A percentile compares a stretch with the other conserved stretches of the same genome.
Conservation (phyloP, 2,888 invertebrate species). For the Cactoblastis cactorum region DNA sequence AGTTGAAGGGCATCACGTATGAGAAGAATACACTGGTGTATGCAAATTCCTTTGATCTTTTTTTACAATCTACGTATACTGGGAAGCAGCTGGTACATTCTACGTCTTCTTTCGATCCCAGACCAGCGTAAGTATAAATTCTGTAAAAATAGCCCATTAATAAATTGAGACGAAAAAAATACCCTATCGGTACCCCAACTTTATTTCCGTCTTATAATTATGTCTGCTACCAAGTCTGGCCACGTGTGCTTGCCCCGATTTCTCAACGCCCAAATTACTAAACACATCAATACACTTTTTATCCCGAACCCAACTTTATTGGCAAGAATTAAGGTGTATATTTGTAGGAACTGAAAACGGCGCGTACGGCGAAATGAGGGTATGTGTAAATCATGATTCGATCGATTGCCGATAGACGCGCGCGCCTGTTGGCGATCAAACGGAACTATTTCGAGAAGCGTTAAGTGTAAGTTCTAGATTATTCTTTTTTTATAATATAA, state of each 20-base stretch:
- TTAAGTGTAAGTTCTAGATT: conserved; percentile 46
- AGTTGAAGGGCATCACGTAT: too few relatives aligned
- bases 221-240: conserved; percentile 34
- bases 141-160: background rate
- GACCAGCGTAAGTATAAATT: too few relatives aligned
- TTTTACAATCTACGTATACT: too few relatives aligned
- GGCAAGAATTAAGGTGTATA: background rate
- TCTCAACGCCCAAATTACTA: conserved; percentile 38
- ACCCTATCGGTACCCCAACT: conserved; percentile 12
- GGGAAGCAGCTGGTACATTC: too few relatives aligned
- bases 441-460: conserved; percentile 51
- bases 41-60: too few relatives aligned
- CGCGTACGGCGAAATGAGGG: conserved; percentile 25
- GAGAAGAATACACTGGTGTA: too few relatives aligned
- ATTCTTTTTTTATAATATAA: too few relatives aligned
- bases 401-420: conserved; percentile 59
- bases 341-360: background rate
- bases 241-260: conserved; percentile 42
- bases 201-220: conserved; percentile 26
- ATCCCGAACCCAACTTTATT: background rate
- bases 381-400: conserved; percentile 71
- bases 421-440: conserved; percentile 65
- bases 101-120: too few relatives aligned
- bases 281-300: background rate
- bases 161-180: background rate